Evolutionary conservation across 2,888 invertebrate genomes (phyloP).

Genomic region (Eledone cirrhosa): DNA sequence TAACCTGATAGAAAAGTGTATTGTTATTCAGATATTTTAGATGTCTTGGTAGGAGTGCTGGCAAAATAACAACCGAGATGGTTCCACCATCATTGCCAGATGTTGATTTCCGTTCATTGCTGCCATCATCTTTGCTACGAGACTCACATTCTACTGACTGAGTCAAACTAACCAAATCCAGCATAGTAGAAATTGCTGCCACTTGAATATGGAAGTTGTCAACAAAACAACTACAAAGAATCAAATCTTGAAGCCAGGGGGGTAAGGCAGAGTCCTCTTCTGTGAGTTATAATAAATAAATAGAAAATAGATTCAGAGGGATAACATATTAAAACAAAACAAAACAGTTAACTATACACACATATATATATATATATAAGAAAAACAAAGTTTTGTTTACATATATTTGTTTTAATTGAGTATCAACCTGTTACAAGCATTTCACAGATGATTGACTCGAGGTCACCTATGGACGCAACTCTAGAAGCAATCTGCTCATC

Average conservation of each 20-base stretch:
- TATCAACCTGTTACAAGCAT: no score
- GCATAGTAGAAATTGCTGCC: conserved; percentile 76
- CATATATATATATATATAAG: no score
- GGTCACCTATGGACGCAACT: no score
- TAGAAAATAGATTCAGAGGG: background rate
- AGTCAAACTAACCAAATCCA: conserved; percentile 77
- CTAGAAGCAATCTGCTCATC: no score
- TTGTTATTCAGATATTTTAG: conserved; percentile 75
- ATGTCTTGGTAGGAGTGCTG: conserved; percentile 75
- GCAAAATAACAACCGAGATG: conserved; percentile 77
- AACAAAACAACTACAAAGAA: conserved; percentile 76
- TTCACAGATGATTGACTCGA: no score
- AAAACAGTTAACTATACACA: no score
- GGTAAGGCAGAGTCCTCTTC: conserved; percentile 64
- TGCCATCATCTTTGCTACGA: conserved; percentile 38
- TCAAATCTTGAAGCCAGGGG: conserved; percentile 77
- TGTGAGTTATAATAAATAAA: conserved; percentile 31
- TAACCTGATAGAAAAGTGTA: conserved; percentile 76
- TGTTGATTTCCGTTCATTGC: conserved; percentile 33
- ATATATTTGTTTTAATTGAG: no score
- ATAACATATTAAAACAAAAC: no score
- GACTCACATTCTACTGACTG: conserved; percentile 67
- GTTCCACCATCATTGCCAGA: conserved; percentile 45
- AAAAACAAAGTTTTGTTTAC: no score
- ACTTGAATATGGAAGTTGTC: conserved; percentile 70